Evolutionary conservation across 2,888 invertebrate species (phyloP).

Genomic region (Glyphotaelius pellucidus): DNA sequence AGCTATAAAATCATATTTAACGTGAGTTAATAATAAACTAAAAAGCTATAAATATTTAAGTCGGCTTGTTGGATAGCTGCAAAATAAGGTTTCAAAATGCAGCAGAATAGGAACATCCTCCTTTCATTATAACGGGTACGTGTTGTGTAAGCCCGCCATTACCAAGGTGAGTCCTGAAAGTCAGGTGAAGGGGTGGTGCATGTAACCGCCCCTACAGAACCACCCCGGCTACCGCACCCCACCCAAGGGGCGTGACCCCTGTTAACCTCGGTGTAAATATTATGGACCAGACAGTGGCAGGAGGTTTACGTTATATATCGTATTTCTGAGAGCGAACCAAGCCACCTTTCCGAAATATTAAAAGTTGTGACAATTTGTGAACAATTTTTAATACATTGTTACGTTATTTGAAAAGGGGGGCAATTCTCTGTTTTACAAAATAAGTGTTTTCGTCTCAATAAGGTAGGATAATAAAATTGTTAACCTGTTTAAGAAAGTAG

Average conservation of each 20-base stretch:
- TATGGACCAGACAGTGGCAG: slow-evolving; percentile 21
- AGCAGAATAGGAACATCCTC: no score
- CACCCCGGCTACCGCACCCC: not conserved
- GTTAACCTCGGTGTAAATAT: slow-evolving; percentile 1
- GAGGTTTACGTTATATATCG: not conserved
- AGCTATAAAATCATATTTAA: no score
- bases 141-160: slow-evolving; percentile 6
- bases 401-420: not conserved
- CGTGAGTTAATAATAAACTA: no score
- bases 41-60: no score
- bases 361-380: not conserved
- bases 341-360: no score
- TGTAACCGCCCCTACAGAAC: not conserved
- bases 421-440: not conserved
- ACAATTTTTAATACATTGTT: not conserved
- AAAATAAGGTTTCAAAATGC: no score
- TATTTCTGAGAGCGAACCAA: not conserved
- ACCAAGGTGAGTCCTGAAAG: slow-evolving; percentile 10
- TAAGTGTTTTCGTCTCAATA: no score
- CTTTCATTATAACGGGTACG: not conserved
- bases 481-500: no score
- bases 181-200: slow-evolving; percentile 19
- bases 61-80: no score
- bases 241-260: slow-evolving; percentile 19
- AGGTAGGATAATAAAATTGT: no score